Base-by-base conservation (phyloP, 2,888 invertebrate genomes). In the Chaitophorus viminalis region DNA sequence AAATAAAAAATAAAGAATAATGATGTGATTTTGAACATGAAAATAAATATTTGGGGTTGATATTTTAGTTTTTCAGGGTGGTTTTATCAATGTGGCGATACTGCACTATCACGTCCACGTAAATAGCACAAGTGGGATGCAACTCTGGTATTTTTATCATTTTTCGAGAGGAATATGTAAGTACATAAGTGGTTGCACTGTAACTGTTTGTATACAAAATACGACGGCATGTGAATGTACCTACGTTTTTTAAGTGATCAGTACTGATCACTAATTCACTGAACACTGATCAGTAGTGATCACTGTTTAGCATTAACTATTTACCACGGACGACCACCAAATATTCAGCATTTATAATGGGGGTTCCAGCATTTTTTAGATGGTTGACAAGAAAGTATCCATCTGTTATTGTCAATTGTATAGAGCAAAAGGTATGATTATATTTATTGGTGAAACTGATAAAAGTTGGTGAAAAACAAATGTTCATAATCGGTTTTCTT, bases 311-410 rank as follows among this genome's bases (percentile, higher is more conserved):
- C 46, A 46, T 14, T 46, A 14, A 46, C 11, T 11, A 65, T 14
- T 65, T n/a, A 52, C 33, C 29, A 0, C 36, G 6, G 9, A 81
- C 52, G 5, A 54, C 5, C 8, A n/a, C 21, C 8, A 82, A 74
- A 68, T 6, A n/a, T 36, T 11, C 6, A 83, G 36, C 31, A 36
- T 72, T 18, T 31, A 83, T 29, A 46, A 99, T 99, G 99, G 99
- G 99, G 91, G 97, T 99, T 89, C 99, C 99, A 25, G 99, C 99
- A 92, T 99, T 99, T 93, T 99, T 98, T 91, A 94, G 98, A 91
- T 99, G 98, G 93, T 97, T 99, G 89, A 98, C 97, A 91, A 99
- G 99, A 92, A 94, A 99, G 90, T 99, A 99, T 93, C 99, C 99
- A 52, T 99, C 98, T 14, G 89, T 89, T 25, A 88, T 89, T 33